Conservation (phyloP, 2,797 vertebrate species). For the Scolopax rusticola region DNA sequence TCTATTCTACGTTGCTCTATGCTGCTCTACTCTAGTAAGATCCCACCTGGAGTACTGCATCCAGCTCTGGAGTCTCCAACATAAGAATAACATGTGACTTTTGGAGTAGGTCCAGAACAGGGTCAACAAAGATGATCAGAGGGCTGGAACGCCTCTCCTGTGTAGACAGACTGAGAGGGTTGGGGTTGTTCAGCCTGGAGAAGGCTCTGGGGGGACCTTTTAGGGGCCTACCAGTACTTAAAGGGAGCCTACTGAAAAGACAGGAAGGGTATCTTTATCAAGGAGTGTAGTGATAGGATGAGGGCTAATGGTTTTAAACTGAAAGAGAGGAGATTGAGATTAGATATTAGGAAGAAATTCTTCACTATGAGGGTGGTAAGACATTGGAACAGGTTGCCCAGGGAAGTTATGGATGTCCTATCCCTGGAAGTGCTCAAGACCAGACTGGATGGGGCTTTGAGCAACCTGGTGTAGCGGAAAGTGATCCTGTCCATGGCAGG, state of each 20-base stretch:
- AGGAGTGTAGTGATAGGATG: not conserved
- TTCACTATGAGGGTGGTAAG: not conserved
- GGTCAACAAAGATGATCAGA: not conserved
- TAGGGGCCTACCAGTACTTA: not conserved
- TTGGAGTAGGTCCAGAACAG: not conserved
- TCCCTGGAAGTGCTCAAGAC: not conserved
- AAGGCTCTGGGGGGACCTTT: not conserved
- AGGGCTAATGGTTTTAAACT: not conserved
- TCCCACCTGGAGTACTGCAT: too few species aligned
- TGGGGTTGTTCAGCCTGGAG: not conserved
- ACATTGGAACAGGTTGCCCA: not conserved
- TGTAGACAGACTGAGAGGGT: not conserved
- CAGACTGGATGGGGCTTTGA: not conserved
- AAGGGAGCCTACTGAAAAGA: not conserved
- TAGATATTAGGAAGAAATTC: not conserved
- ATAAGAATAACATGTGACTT: not conserved
- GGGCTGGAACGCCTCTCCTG: not conserved
- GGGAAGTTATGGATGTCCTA: not conserved
- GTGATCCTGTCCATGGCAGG: not conserved
- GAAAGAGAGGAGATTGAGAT: not conserved
- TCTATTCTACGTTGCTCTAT: too few species aligned
- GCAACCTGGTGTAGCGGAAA: not conserved
- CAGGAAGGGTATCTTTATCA: not conserved
- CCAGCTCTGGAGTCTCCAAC: too few species aligned
- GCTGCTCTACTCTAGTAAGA: too few species aligned